Evolutionary conservation across 2,113 vertebrate species (phyloP), one percentile per base, ranked within the genome.

Genomic region (Dicrurus megarhynchus): DNA sequence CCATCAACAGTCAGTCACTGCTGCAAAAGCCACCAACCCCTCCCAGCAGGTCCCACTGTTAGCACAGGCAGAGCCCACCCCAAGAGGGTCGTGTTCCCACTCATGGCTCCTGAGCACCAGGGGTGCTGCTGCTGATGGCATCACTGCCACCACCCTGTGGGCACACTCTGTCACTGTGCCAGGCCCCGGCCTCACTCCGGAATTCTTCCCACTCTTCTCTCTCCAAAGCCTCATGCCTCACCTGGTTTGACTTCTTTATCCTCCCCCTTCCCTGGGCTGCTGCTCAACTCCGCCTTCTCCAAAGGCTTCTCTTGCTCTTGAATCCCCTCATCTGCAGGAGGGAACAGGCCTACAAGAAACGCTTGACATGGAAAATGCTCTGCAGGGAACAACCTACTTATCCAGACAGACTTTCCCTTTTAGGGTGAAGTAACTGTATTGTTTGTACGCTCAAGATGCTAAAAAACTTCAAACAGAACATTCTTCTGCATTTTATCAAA

Each of bases 161-260:
- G 50, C 39, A 22, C 1, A 0, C 22, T 39, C 78, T 28, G 28
- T 37, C 18, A 1, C 70, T 14, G 46, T 1, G 1, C 47, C 88
- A 52, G 52, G 57, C 70, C 46, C 52, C 11, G 2, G 42, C 49
- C 87, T 63, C 33, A 32, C 46, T 33, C n/a, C 21, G 26, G 80
- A 67, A 56, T 78, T 55, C 79, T 69, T 68, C 53, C 6, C 35
- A 56, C 71, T 77, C 79, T 59, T 16, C 53, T 60, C 18, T 7
- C n/a, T 61, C 76, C 74, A 79, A 56, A 81, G 53, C 37, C 87
- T 80, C 5, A 5, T 33, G 4, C 39, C 90, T 57, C 80, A 99
- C 99, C 99, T 98, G 98, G 89, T 96, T 98, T 98, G 90, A 97
- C 96, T 44, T 99, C 99, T 33, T 98, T 98, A 52, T 98, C 96